Conservation (phyloP, 2,888 invertebrate species). For the Drosophila conformis region DNA sequence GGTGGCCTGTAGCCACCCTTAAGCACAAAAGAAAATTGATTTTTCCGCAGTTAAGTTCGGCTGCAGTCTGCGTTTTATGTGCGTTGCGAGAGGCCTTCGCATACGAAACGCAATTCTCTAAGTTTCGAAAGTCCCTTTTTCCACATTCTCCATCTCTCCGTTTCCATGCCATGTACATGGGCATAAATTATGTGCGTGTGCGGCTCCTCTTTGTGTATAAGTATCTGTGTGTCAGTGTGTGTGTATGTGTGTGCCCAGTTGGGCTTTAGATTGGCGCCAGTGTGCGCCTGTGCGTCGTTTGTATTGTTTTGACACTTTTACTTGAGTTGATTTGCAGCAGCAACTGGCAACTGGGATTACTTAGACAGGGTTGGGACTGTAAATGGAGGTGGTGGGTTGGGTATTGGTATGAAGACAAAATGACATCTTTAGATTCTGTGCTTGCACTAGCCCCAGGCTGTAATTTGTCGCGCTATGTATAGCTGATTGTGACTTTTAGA, state of each 20-base stretch:
- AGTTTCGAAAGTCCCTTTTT: constrained; percentile 36
- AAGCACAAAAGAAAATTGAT: constrained; percentile 74
- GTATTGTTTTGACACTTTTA: constrained; percentile 77
- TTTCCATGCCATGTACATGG: constrained; percentile 47
- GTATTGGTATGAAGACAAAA: constrained; percentile 16
- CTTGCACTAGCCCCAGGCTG: constrained; percentile 15
- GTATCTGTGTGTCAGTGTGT: neutral
- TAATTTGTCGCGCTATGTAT: constrained; percentile 17
- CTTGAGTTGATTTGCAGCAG: constrained; percentile 73
- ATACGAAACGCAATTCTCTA: constrained; percentile 39
- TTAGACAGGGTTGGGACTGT: constrained; percentile 13
- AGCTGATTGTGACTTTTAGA: constrained; percentile 1
- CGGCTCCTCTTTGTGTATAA: constrained; percentile 22
- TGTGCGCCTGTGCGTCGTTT: constrained; percentile 62
- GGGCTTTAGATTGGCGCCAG: constrained; percentile 12
- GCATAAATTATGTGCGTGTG: constrained; percentile 70
- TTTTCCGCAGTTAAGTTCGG: constrained; percentile 69
- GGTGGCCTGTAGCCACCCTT: constrained; percentile 37
- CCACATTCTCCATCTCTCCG: neutral
- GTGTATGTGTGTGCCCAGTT: constrained; percentile 13
- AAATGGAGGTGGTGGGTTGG: neutral
- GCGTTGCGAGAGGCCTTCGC: constrained; percentile 41
- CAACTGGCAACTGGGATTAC: constrained; percentile 42
- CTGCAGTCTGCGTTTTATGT: constrained; percentile 78
- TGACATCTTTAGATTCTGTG: constrained; percentile 14